Base-by-base conservation (phyloP, 2,888 invertebrate genomes). In the Syrphus vitripennis region DNA sequence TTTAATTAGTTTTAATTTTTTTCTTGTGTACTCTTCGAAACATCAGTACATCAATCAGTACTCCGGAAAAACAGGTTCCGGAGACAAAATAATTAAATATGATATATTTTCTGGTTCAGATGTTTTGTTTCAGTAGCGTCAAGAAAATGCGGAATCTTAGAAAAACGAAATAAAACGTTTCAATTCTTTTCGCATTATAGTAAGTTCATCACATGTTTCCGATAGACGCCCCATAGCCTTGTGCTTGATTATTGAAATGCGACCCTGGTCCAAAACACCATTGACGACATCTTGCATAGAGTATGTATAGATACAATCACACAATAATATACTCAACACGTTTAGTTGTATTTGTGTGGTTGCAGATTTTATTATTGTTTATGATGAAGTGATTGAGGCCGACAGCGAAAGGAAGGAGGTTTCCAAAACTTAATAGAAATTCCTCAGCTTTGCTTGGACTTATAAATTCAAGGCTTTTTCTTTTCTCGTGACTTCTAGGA, bases 321-420 rank as follows among this genome's bases (percentile, higher is more conserved):
- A 40, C 84, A 81, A 74, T 86, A 86, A 86, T 86, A 74, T 72
- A 82, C 86, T 86, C 82, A 78, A 82, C 82, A 82, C 77, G 76
- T 84, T 74, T 82, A 71, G 72, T 74, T 70, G 55, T 81, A 65
- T 53, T 78, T 78, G 69, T 81, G 70, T 53, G 86, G 70, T 57
- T 70, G 63, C 72, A 86, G 86, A 74, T 86, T 86, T 77, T 82
- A 86, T 86, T 81, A 82, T 82, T 86, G 78, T 86, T 86, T 86
- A 86, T 86, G 77, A 78, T 82, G 77, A 70, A 86, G 74, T 82
- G 86, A 86, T 86, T 82, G 82, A 78, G 82, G 70, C 72, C 76
- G 26, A 40, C 7, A 16, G 4, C 37, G 37, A 37, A 16, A 6
- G 12, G 26, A 9, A 14, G 65, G 75, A 67, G 67, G 69, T 74